Conservation (phyloP, 1,140 invertebrate genomes). For the Hirudo medicinalis region DNA sequence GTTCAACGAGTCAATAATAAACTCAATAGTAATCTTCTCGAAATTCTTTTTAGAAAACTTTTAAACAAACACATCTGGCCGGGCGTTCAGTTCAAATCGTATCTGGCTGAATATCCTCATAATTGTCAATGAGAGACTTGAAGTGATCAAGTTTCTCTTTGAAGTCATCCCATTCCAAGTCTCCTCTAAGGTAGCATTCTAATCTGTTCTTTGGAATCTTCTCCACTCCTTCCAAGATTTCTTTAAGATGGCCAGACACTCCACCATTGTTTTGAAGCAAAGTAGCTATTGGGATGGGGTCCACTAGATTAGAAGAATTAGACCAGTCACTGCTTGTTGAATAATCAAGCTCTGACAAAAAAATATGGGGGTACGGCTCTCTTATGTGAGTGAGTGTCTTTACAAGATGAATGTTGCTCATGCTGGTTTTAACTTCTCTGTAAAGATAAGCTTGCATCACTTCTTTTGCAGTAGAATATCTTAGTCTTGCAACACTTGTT, state of each 20-base stretch:
- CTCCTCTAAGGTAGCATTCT: background rate
- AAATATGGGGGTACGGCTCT: slow-evolving; percentile 3
- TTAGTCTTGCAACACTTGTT: background rate
- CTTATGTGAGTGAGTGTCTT: background rate
- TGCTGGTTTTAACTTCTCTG: background rate
- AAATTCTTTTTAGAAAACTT: too few species aligned
- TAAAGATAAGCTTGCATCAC: background rate
- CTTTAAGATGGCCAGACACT: background rate
- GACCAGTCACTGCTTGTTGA: too few species aligned
- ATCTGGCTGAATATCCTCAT: too few species aligned
- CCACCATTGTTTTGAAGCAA: background rate
- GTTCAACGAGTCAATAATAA: too few species aligned
- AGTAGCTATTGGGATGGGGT: background rate
- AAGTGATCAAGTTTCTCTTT: background rate
- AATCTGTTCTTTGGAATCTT: background rate
- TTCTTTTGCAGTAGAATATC: background rate
- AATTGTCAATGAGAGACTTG: too few species aligned
- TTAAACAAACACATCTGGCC: too few species aligned
- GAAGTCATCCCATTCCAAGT: slow-evolving; percentile 1
- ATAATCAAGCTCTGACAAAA: background rate
- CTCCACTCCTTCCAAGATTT: background rate
- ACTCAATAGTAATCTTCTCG: too few species aligned
- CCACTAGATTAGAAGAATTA: background rate
- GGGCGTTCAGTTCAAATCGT: too few species aligned
- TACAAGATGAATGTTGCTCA: background rate